Conservation (phyloP, 2,797 vertebrate species). For the Ctenosaura bakeri region DNA sequence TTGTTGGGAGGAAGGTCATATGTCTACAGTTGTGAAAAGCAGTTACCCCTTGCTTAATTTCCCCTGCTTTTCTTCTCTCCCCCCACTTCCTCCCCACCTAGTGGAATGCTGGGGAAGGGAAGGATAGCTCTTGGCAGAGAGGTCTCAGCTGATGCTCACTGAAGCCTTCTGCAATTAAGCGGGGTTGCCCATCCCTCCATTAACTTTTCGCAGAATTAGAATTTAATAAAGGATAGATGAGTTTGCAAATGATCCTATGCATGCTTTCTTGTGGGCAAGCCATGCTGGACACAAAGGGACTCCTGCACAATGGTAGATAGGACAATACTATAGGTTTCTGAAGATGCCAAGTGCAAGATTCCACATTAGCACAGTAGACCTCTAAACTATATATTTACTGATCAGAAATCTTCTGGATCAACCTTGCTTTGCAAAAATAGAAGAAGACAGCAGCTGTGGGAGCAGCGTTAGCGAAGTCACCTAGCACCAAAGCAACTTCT, state of each 20-base stretch:
- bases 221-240: background rate
- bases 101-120: background rate
- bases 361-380: background rate
- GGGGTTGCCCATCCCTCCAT: background rate
- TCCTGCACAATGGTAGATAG: background rate
- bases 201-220: background rate
- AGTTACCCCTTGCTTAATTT: no score
- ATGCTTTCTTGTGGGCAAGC: background rate
- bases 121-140: no score
- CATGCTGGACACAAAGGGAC: background rate
- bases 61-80: background rate
- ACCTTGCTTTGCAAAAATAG: background rate
- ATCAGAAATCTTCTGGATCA: conserved; percentile 2
- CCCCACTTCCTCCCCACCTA: background rate
- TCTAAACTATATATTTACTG: background rate
- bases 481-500: background rate
- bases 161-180: no score
- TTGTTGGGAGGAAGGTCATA: no score
- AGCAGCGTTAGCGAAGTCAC: no score
- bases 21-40: no score
- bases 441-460: background rate
- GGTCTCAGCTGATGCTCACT: no score
- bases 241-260: background rate
- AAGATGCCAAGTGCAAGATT: background rate
- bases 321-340: background rate